Conservation (phyloP, 2,888 invertebrate species). For the Lasiommata megera region DNA sequence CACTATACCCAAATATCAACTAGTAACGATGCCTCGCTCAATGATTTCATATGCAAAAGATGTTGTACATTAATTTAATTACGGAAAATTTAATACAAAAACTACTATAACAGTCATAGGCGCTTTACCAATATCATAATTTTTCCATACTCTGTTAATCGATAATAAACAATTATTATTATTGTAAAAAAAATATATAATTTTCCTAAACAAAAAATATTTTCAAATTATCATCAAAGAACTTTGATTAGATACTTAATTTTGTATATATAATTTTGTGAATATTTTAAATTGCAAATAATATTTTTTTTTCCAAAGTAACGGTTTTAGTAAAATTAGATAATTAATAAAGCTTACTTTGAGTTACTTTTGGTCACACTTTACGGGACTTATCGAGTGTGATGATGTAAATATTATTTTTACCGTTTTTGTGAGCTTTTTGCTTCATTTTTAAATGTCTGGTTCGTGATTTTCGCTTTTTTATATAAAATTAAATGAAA, state of each 20-base stretch:
- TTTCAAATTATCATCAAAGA: slow-evolving; percentile 47
- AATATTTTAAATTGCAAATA: slow-evolving; percentile 49
- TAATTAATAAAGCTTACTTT: slow-evolving; percentile 48
- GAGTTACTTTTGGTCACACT: slow-evolving; percentile 41
- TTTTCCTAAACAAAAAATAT: not conserved
- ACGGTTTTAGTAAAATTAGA: slow-evolving; percentile 51
- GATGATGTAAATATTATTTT: slow-evolving; percentile 39
- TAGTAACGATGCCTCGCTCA: slow-evolving; percentile 59
- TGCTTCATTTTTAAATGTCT: slow-evolving; percentile 23
- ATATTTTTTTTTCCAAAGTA: slow-evolving; percentile 61
- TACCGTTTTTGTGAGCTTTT: slow-evolving; percentile 20
- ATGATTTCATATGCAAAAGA: slow-evolving; percentile 39
- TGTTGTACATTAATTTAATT: slow-evolving; percentile 11
- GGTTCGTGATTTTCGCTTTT: slow-evolving; percentile 24
- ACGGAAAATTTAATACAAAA: slow-evolving; percentile 2
- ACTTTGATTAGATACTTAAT: slow-evolving; percentile 67
- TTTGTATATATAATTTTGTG: slow-evolving; percentile 59
- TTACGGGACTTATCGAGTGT: slow-evolving; percentile 42
- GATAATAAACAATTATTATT: not conserved
- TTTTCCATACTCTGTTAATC: not conserved
- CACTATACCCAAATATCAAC: slow-evolving; percentile 22
- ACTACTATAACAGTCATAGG: slow-evolving; percentile 36
- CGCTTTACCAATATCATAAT: not conserved
- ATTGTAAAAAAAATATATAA: not conserved
- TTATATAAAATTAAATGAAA: slow-evolving; percentile 14